These are phyloP conservation scores for Drosophila mauritiana DNA, from an alignment of 1,140 invertebrate species.

Conservation along the genomic window DNA sequence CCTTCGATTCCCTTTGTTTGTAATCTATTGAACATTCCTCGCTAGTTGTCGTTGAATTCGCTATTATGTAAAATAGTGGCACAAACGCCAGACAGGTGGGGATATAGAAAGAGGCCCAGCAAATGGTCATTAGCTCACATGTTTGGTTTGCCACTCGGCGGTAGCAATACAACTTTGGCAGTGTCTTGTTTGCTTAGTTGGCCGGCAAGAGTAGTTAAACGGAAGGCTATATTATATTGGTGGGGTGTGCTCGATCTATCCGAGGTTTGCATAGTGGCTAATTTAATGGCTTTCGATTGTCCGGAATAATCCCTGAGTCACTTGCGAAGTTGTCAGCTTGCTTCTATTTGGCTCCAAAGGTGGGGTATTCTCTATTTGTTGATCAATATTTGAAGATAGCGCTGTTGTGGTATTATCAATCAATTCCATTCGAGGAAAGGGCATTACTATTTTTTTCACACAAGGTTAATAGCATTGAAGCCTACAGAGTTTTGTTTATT, in stretches of 20 bases:
- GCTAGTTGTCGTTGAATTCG: slow-evolving; percentile 12
- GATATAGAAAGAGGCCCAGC: slow-evolving; percentile 7
- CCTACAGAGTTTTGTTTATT: neutral
- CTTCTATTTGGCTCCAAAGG: slow-evolving; percentile 1
- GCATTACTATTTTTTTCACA: neutral
- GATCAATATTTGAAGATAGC: slow-evolving; percentile 37
- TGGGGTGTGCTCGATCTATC: slow-evolving; percentile 15
- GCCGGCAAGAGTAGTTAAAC: slow-evolving; percentile 31
- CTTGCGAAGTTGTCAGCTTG: slow-evolving; percentile 1
- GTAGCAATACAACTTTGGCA: slow-evolving; percentile 38
- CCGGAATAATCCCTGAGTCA: slow-evolving; percentile 26
- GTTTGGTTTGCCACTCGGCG: slow-evolving; percentile 28
- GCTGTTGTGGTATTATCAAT: slow-evolving; percentile 9
- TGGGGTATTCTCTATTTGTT: slow-evolving; percentile 27
- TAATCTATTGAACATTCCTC: slow-evolving; percentile 40
- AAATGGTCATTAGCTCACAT: slow-evolving; percentile 35
- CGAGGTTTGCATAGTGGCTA: slow-evolving; percentile 12
- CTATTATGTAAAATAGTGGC: slow-evolving; percentile 47
- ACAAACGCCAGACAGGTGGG: neutral
- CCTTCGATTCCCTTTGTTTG: slow-evolving; percentile 28
- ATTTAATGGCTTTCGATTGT: slow-evolving; percentile 15
- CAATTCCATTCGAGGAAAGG: neutral
- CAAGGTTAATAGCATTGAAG: neutral
- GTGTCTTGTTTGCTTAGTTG: slow-evolving; percentile 44
- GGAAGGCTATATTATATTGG: slow-evolving; percentile 16